Base-by-base conservation (phyloP, 2,888 invertebrate species). In the Stratiomys singularior region DNA sequence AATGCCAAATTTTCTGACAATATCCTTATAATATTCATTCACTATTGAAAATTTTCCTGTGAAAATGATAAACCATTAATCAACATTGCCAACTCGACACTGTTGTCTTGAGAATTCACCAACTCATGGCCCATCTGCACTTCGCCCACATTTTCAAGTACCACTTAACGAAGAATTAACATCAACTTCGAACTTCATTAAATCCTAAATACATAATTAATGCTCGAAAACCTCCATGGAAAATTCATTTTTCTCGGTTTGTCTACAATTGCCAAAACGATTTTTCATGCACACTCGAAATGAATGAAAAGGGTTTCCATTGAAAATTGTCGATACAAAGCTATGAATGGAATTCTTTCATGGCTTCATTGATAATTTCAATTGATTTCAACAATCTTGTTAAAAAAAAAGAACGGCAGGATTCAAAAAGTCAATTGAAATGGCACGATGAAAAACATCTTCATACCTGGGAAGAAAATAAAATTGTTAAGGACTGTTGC, bases 231-330 rank as follows among this genome's bases (percentile, higher is more conserved):
- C 52, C 52, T 52, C 52, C 52, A 52, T 4, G 52, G 18, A 52
- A 52, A 52, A 52, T 52, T 18, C 52, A 52, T 52, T 52, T 37
- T 37, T 52, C 52, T 52, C 15, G 52, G 52, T 52, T 52, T 15
- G 18, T n/a, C 52, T 4, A n/a, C 52, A 52, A 52, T 52, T n/a
- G 52, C 52, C 52, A 52, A 52, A 52, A 52, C 18, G 52, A 52
- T 52, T 52, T 52, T 52, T 13, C 52, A 52, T 52, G 52, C 52
- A n/a, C 52, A n/a, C 52, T 52, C 52, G 52, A 52, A 52, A n/a
- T 52, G 52, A 52, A 52, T 52, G 52, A 52, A 52, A 52, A 52
- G 52, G 52, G 52, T 52, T 52, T 15, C 52, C 52, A 52, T 52
- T 52, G n/a, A 52, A 52, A 52, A 52, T 52, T 52, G 15, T 52